phyloP scores from a whole-genome alignment of 2,797 vertebrate species.

The Spondyliosoma cantharus region DNA sequence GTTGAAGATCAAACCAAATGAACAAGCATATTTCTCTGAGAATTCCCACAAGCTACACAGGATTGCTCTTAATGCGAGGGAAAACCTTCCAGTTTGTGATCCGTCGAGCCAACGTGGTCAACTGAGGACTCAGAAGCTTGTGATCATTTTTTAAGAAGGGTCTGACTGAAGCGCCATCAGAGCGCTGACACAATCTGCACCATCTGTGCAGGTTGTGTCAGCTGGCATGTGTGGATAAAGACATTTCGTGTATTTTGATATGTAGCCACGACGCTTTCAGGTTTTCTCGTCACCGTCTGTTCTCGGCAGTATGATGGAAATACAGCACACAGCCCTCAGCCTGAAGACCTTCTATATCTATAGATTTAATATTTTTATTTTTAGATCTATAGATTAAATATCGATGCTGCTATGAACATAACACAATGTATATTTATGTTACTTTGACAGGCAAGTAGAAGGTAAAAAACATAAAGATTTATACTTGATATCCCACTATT shows the following conservation, averaged over 20 bases:
- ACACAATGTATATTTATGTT: neutral
- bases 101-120: neutral
- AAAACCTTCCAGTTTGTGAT: constrained; percentile 32
- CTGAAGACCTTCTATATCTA: neutral
- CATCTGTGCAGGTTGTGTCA: constrained; percentile 53
- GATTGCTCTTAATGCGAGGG: constrained; percentile 9
- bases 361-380: too few relatives aligned
- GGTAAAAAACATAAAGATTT: neutral
- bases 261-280: constrained; percentile 10
- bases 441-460: neutral
- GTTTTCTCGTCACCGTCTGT: constrained; percentile 20
- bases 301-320: constrained; percentile 18
- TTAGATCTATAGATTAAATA: too few relatives aligned
- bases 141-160: constrained; percentile 5
- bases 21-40: constrained; percentile 29
- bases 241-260: constrained; percentile 29
- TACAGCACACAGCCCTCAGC: neutral
- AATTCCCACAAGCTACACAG: constrained; percentile 33
- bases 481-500: neutral
- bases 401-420: too few relatives aligned
- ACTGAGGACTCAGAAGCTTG: constrained; percentile 24
- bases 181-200: constrained; percentile 23
- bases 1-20: constrained; percentile 26
- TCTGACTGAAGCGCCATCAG: constrained; percentile 26
- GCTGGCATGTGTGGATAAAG: constrained; percentile 22